Evolutionary conservation across 2,113 vertebrate species (phyloP).

Genomic region (Leptosomus discolor): DNA sequence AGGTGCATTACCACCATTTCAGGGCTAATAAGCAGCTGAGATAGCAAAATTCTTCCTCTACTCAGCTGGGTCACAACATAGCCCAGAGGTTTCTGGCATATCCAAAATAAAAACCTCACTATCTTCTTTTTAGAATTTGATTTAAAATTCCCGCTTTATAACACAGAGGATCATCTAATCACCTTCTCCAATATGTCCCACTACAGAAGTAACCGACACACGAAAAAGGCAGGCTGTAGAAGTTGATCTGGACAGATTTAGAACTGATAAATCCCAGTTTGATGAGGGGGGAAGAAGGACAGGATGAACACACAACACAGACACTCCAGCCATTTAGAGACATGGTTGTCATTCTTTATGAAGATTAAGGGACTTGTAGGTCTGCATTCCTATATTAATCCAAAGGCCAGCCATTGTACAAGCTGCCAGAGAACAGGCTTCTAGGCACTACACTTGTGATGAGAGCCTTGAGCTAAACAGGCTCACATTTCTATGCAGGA

Average conservation of each 20-base stretch:
- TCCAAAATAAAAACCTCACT: not conserved
- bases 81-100: not conserved
- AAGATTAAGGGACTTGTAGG: constrained; percentile 52
- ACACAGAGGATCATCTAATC: not conserved
- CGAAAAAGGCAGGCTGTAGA: not conserved
- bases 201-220: not conserved
- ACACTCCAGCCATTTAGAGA: constrained; percentile 8
- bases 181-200: not conserved
- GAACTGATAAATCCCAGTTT: not conserved
- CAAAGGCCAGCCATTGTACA: constrained; percentile 33
- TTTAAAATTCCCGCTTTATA: not conserved
- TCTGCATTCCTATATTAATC: constrained; percentile 61
- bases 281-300: not conserved
- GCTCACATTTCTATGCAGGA: not conserved
- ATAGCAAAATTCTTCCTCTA: not conserved
- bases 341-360: constrained; percentile 52
- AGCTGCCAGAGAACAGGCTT: not conserved
- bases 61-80: not conserved
- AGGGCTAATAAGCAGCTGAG: not conserved
- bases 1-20: not conserved
- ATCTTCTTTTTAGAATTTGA: not conserved
- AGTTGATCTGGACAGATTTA: not conserved
- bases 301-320: not conserved
- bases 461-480: constrained; percentile 13
- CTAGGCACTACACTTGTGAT: not conserved